Evolutionary conservation across 2,888 invertebrate genomes (phyloP), one percentile per base, ranked within the genome.

Genomic region (Marasmarcha lunaedactyla): DNA sequence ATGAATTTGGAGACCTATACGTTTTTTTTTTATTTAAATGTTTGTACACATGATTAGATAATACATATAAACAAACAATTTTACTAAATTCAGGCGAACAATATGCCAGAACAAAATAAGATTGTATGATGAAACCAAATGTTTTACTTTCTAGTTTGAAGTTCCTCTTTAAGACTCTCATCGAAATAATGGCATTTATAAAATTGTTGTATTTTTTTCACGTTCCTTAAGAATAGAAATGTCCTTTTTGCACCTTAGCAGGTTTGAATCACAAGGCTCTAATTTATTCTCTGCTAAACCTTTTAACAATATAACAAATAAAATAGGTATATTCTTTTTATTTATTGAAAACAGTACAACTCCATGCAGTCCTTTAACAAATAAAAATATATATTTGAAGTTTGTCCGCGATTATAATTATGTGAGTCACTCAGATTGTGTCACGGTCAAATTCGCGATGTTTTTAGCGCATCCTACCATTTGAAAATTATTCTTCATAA

Each of bases 261-360:
- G 34, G 34, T 34, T 34, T 34, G 34, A 34, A 34, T 34, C 34
- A 34, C 14, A 34, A 34, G 14, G 34, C 34, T 34, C 12, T 34
- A 14, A 34, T 34, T 13, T 34, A 14, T 34, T 34, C 34, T 14
- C 34, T 34, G 34, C 9, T 34, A 14, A 11, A 34, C 11, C 14
- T 34, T 34, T 34, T 34, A 34, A 12, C 13, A 34, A 34, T 34
- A 11, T 34, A 34, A 34, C 14, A 13, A 12, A 9, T 34, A 14
- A 34, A 34, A 34, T n/a, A 34, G 14, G 14, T 34, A 34, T 34
- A 34, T 34, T 12, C 3, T 14, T 9, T 3, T 7, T 9, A 34
- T 34, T 34, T 34, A 34, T 34, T 34, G 13, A 34, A 34, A 34
- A 34, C 34, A 34, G 14, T 5, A 34, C 14, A 13, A 12, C 14